phyloP scores from a whole-genome alignment of 2,113 vertebrate genomes.

The Pterocles burchelli region DNA sequence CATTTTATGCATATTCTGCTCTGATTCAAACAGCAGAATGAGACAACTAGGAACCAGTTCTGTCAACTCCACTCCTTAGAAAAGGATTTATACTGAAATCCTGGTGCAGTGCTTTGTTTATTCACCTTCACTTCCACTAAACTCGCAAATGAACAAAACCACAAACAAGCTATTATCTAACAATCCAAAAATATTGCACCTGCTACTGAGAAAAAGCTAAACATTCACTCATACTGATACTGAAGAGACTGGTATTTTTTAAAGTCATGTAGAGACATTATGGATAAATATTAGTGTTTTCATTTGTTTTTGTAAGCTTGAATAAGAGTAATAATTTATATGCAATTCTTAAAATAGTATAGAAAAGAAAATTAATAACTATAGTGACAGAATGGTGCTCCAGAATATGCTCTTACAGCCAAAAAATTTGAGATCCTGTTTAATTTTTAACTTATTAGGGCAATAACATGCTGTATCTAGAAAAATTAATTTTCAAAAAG shows the following conservation, averaged over 20 bases:
- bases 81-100: background rate
- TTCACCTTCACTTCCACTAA: background rate
- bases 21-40: background rate
- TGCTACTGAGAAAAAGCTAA: background rate
- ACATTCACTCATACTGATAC: background rate
- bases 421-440: background rate
- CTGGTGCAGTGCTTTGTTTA: background rate
- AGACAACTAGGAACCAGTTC: background rate
- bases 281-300: background rate
- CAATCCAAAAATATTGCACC: background rate
- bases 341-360: background rate
- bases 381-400: background rate
- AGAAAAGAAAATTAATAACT: background rate
- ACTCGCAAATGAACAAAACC: slow-evolving; percentile 27
- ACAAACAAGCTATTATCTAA: background rate
- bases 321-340: background rate
- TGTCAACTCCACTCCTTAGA: background rate
- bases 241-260: background rate
- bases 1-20: background rate
- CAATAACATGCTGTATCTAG: background rate
- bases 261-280: background rate
- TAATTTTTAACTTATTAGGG: background rate
- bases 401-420: no score
- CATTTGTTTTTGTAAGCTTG: background rate
- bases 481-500: slow-evolving; percentile 31